Evolutionary conservation across 2,888 invertebrate species (phyloP).

Genomic region (Brenthis hecate): DNA sequence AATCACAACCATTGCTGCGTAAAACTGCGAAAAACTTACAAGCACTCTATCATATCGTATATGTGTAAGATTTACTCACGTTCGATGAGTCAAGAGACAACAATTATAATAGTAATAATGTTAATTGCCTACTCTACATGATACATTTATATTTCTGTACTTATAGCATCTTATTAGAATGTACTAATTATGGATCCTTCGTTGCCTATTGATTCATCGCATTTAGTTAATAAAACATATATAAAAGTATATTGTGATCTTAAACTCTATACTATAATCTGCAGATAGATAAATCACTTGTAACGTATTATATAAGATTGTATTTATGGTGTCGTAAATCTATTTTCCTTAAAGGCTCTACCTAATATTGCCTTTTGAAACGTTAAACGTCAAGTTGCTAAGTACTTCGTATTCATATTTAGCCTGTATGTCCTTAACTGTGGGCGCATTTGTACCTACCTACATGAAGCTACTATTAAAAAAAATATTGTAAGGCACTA

Average conservation of each 20-base stretch:
- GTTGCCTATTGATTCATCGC: background rate
- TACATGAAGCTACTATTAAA: background rate
- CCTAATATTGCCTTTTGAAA: constrained; percentile 40
- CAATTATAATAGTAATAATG: no score
- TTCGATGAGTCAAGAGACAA: no score
- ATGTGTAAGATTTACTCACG: no score
- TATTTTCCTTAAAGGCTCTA: constrained; percentile 4
- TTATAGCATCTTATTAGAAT: constrained; percentile 9
- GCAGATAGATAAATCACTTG: constrained; percentile 26
- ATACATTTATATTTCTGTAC: background rate
- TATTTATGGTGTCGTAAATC: constrained; percentile 37
- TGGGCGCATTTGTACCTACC: constrained; percentile 50
- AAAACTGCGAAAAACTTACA: no score
- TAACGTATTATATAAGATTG: constrained; percentile 32
- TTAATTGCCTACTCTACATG: no score
- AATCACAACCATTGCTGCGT: no score
- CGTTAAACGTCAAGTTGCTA: constrained; percentile 20
- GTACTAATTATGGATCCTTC: constrained; percentile 10
- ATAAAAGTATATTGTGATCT: constrained; percentile 13
- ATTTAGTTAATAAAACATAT: background rate
- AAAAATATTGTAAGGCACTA: background rate
- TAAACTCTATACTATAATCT: constrained; percentile 15
- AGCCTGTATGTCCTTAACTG: constrained; percentile 57
- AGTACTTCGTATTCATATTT: constrained; percentile 44
- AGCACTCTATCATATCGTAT: no score